phyloP scores from a whole-genome alignment of 2,888 invertebrate genomes.

The Metallyticus violacea region DNA sequence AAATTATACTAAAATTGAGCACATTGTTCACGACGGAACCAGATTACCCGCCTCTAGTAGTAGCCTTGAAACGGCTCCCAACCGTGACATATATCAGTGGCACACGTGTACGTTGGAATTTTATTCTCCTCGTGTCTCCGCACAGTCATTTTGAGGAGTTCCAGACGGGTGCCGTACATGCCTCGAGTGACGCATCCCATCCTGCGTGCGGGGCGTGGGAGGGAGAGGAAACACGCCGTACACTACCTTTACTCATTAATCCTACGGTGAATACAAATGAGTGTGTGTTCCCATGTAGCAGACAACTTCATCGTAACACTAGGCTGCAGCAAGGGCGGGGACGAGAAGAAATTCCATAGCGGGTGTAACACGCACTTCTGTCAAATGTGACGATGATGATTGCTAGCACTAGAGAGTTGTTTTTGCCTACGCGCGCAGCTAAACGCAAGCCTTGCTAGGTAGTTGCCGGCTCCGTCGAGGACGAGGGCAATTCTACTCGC shows the following conservation, averaged over 20 bases:
- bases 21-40: too few relatives aligned
- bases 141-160: not conserved
- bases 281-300: not conserved
- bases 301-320: not conserved
- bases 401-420: too few relatives aligned
- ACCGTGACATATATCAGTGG: not conserved
- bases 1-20: too few relatives aligned
- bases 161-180: not conserved
- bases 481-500: too few relatives aligned
- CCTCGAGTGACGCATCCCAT: not conserved
- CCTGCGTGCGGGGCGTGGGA: not conserved
- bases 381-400: too few relatives aligned
- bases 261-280: not conserved
- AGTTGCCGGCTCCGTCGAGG: too few relatives aligned
- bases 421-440: too few relatives aligned
- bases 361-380: too few relatives aligned
- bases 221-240: not conserved
- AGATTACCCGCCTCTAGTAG: too few relatives aligned
- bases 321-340: too few relatives aligned
- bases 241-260: not conserved
- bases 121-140: not conserved
- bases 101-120: not conserved
- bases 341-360: too few relatives aligned
- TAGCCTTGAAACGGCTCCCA: not conserved
- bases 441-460: too few relatives aligned